Percentiles rank a stretch among this genome's conserved stretches.
phyloP scores from a whole-genome alignment of 2,797 vertebrate genomes.

The Austrolebias charrua region DNA sequence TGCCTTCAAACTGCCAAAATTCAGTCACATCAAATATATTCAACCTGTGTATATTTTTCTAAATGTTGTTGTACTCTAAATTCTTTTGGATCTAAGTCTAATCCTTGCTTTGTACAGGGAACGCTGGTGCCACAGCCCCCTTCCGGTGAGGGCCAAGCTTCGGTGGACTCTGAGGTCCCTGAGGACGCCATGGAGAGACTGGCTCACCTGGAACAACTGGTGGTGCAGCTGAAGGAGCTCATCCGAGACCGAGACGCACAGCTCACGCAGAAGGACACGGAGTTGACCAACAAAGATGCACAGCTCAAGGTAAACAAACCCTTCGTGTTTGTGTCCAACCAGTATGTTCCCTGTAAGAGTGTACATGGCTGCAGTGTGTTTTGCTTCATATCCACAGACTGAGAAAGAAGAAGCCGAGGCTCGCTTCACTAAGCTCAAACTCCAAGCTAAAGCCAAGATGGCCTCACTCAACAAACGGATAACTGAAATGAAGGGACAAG shows the following conservation, averaged over 20 bases:
- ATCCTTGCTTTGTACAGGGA: slow-evolving; percentile 51
- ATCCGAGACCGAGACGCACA: slow-evolving; percentile 87
- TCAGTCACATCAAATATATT: too few species aligned
- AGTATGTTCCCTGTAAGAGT: neutral
- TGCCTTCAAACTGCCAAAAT: too few species aligned
- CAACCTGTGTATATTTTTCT: too few species aligned
- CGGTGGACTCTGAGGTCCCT: slow-evolving; percentile 51
- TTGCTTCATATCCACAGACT: slow-evolving; percentile 71
- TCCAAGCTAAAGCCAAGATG: slow-evolving; percentile 94
- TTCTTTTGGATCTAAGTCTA: neutral
- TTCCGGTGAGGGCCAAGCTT: slow-evolving; percentile 36
- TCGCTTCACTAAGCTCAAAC: slow-evolving; percentile 91
- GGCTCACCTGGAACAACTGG: slow-evolving; percentile 86
- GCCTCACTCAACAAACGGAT: slow-evolving; percentile 88
- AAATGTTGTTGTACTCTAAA: neutral
- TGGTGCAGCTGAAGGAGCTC: slow-evolving; percentile 89
- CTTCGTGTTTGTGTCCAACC: neutral
- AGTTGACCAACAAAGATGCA: slow-evolving; percentile 78
- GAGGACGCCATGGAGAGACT: slow-evolving; percentile 86
- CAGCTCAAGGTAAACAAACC: slow-evolving; percentile 78
- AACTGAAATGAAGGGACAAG: slow-evolving; percentile 83
- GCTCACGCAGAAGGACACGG: slow-evolving; percentile 80
- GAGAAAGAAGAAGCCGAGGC: slow-evolving; percentile 87
- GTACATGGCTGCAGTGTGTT: neutral
- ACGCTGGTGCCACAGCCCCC: slow-evolving; percentile 66